Base-by-base conservation (phyloP, 1,140 invertebrate species). In the Papilio aristodemus region DNA sequence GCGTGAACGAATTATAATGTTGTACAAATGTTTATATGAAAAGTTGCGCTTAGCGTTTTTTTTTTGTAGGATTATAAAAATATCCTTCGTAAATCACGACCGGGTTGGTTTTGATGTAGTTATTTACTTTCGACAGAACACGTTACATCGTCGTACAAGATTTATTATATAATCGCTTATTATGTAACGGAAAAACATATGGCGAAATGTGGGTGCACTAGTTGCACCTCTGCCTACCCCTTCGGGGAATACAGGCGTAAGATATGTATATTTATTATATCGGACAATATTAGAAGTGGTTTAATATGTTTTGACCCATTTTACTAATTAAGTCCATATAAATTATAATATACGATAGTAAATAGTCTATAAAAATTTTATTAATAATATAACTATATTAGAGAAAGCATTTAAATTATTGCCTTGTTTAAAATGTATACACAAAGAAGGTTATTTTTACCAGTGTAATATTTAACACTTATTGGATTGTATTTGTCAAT, bases 1-100 rank as follows among this genome's bases (percentile, higher is more conserved):
- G 43, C 81, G 79, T 83, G 79, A 75, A 67, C 58, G 72, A 76
- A 81, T 83, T 79, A 83, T 76, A 69, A 79, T 74, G 76, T 83
- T 80, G 79, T 81, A 79, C 75, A 83, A 80, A 81, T 74, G 75
- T 69, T 63, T 73, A 74, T 67, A 70, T 46, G 39, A 46, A 66
- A 60, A 17, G 25, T 37, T 66, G 22, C 27, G 25, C 63, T 46
- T 36, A 66, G 13, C 36, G 10, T 46, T 66, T 60, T 66, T 46
- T 66, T 60, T 66, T 66, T 66, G 63, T 66, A 32, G 39, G 37
- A 46, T 22, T 66, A 27, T 66, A 32, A 64, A 32, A 46, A 66
- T 37, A 37, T 7, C 39, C 11, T 66, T 66, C 50, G 41, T 66
- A 32, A 50, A 32, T 41, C 13, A 37, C 2, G 58, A 6, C 58